Base-by-base conservation (phyloP, 2,113 vertebrate genomes). In the Cynoglossus semilaevis region DNA sequence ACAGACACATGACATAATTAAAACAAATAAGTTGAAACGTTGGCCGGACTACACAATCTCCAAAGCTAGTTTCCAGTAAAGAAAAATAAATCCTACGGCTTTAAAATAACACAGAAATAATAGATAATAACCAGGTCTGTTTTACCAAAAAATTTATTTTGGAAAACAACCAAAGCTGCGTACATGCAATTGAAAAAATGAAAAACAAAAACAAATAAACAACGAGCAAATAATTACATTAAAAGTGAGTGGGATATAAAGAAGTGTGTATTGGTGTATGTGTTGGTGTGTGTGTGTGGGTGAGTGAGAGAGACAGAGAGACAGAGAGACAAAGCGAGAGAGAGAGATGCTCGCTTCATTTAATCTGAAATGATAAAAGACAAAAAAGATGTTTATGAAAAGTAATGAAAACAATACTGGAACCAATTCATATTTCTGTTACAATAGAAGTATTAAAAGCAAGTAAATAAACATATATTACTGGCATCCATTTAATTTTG, bases 301-400 rank as follows among this genome's bases (percentile, higher is more conserved):
- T 4, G 22, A 29, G 22, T 29, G 22, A 29, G 22, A 29, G n/a
- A n/a, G n/a, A n/a, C n/a, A 29, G 22, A 29, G 22, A n/a, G n/a
- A n/a, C n/a, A 29, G 22, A 29, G n/a, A n/a, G n/a, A n/a, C n/a
- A 29, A 6, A 29, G 22, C n/a, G 22, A 29, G 22, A 29, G 22
- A 29, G 6, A 4, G 6, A 29, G 6, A 6, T 29, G 22, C 22
- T 56, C 43, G 17, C 66, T 67, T 89, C 79, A 89, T 85, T 89
- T 90, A 37, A 91, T 61, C 88, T 89, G 85, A 76, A 85, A 85
- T 15, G 8, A 19, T 29, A 46, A 72, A 58, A 43, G 14, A 58
- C 29, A 59, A 54, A 54, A 44, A 45, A 15, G 15, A 15, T 0
- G 0, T 70, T 35, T 53, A n/a, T 47, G 37, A 38, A 14, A 41